Percentiles rank a stretch among this genome's conserved stretches.
Evolutionary conservation across 1,140 invertebrate species (phyloP).

Genomic region (Apis dorsata): DNA sequence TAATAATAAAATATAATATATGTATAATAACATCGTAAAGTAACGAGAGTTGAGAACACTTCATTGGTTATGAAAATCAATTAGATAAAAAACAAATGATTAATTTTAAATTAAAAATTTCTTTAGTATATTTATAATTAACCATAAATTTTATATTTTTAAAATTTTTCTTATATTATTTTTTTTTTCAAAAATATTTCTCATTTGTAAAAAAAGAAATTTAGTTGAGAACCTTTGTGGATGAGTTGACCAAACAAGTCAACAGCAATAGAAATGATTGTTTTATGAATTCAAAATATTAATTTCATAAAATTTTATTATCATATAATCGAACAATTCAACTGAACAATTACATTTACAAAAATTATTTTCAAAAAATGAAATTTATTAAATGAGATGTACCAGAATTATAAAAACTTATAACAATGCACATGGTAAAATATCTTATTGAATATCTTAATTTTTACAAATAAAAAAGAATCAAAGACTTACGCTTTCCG

Average conservation of each 20-base stretch:
- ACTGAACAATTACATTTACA: background rate
- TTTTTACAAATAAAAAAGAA: slow-evolving; percentile 8
- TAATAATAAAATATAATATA: background rate
- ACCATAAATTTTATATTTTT: background rate
- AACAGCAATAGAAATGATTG: slow-evolving; percentile 16
- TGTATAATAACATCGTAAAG: background rate
- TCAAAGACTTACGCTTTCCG: slow-evolving; percentile 84
- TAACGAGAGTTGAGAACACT: slow-evolving; percentile 29
- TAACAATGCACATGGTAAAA: slow-evolving; percentile 66
- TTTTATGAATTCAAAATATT: background rate
- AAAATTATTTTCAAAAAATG: background rate
- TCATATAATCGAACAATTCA: background rate
- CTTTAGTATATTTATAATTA: background rate
- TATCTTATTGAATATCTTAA: slow-evolving; percentile 24
- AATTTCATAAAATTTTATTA: background rate
- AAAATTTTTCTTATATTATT: background rate
- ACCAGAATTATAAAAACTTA: slow-evolving; percentile 41
- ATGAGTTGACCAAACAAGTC: slow-evolving; percentile 47
- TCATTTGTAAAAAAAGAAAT: background rate
- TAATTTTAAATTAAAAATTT: background rate
- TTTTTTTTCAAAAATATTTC: background rate
- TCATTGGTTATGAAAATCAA: background rate
- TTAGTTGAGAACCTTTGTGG: slow-evolving; percentile 53
- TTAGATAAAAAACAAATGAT: background rate
- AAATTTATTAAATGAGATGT: background rate